A percentile compares a stretch with the other conserved stretches of the same genome.
These are phyloP conservation scores for Philhelius pedissequus DNA, from an alignment of 2,888 invertebrate genomes.

Conservation along the genomic window DNA sequence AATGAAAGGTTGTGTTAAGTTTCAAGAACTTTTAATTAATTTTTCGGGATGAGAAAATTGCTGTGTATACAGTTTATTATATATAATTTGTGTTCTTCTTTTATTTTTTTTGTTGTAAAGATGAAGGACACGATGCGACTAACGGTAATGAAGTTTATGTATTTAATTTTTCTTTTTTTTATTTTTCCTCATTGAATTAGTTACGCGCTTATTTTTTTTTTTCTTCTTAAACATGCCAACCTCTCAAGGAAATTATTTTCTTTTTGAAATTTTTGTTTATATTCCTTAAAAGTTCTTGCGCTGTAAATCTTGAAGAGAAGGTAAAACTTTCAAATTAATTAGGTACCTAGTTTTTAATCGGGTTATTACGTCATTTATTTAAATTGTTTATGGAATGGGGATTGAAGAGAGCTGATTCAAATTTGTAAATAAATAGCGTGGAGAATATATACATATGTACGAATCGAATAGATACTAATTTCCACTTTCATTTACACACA, in stretches of 20 bases:
- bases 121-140: slow-evolving; percentile 13
- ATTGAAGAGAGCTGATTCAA: background rate
- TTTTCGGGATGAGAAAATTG: slow-evolving; percentile 58
- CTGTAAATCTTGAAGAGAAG: background rate
- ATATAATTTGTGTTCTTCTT: slow-evolving; percentile 45
- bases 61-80: slow-evolving; percentile 60
- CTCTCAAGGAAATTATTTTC: slow-evolving; percentile 30
- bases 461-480: background rate
- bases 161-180: slow-evolving; percentile 20
- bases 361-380: slow-evolving; percentile 38
- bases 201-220: slow-evolving; percentile 29
- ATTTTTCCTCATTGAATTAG: slow-evolving; percentile 32
- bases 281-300: background rate
- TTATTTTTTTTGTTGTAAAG: background rate
- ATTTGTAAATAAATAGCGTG: slow-evolving; percentile 39
- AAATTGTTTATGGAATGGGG: slow-evolving; percentile 12
- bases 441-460: background rate
- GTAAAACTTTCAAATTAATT: slow-evolving; percentile 35
- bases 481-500: background rate
- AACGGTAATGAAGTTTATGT: slow-evolving; percentile 58
- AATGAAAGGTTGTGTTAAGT: slow-evolving; percentile 64
- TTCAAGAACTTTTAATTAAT: slow-evolving; percentile 63
- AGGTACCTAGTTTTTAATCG: slow-evolving; percentile 11
- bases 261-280: slow-evolving; percentile 13
- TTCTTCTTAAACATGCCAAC: slow-evolving; percentile 12